Base-by-base conservation (phyloP, 1,140 invertebrate species). In the Melanaphis sacchari region DNA sequence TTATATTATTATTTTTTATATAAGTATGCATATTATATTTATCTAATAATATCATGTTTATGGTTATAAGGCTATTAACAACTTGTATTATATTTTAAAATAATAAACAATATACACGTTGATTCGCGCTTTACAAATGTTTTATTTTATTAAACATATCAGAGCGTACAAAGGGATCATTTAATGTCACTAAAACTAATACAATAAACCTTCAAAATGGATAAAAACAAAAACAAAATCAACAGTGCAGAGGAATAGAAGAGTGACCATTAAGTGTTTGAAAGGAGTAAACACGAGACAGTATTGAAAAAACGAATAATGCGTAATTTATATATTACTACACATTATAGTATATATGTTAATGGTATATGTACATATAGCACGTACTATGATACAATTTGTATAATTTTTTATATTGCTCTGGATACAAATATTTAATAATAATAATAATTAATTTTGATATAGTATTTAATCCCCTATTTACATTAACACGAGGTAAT, bases 41-140 rank as follows among this genome's bases (percentile, higher is more conserved):
- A 88, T 49, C 26, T 46, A 88, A 49, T 46, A 46, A 89, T 52
- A 89, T 89, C 36, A 89, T 52, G 15, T 36, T 89, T 31, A 89
- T 52, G 46, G 87, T 52, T 52, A 52, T 46, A 46, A 87, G 41
- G 46, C 26, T 87, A 40, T 76, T 76, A 84, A 88, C 31, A 46
- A 88, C 31, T 46, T 46, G 43, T 87, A 43, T 43, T 87, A n/a
- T 88, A n/a, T 88, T 46, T 88, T 88, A 7, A 49, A 46, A 88
- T 76, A 15, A 76, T n/a, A n/a, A n/a, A 76, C 59, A 88, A 21
- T 46, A 88, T 88, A 88, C 85, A n/a, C 18, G 43, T 88, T 46
- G 2, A 88, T 88, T 88, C 41, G 31, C 46, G 41, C 43, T 46
- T 46, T 46, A 88, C 18, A n/a, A 88, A 87, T 46, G 0, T 88